These are phyloP conservation scores for Tylochromis polylepis DNA, from an alignment of 2,113 vertebrate species.

Conservation along the genomic window DNA sequence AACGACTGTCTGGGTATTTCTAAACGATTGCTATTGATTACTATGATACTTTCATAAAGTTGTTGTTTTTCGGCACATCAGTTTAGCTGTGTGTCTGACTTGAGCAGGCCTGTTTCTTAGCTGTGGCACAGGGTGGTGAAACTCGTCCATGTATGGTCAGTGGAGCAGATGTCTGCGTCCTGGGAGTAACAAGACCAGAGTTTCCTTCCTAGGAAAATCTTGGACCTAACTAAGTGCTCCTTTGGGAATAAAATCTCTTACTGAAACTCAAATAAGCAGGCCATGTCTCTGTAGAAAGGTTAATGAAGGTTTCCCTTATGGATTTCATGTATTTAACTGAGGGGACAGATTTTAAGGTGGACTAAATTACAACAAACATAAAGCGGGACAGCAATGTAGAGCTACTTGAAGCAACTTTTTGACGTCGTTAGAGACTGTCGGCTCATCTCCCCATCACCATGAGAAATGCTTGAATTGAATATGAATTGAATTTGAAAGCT, in stretches of 20 bases:
- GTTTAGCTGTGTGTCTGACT: background rate
- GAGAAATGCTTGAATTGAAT: background rate
- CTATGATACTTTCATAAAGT: background rate
- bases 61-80: background rate
- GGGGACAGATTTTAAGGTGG: background rate
- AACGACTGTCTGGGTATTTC: background rate
- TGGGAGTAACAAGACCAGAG: background rate
- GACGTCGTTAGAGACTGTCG: background rate
- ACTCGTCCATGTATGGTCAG: constrained; percentile 67
- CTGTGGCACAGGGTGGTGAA: background rate
- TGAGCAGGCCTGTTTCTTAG: background rate
- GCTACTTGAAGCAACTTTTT: background rate
- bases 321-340: background rate
- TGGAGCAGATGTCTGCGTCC: background rate
- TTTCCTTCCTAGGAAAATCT: constrained; percentile 51
- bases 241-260: background rate
- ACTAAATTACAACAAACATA: background rate
- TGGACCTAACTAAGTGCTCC: background rate
- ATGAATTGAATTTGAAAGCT: background rate
- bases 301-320: background rate
- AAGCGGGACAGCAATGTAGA: background rate
- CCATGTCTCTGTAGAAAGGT: background rate
- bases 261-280: background rate
- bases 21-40: background rate
- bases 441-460: background rate